Evolutionary conservation across 2,888 invertebrate species (phyloP), one percentile per base, ranked within the genome.

Genomic region (Dioctria linearis): DNA sequence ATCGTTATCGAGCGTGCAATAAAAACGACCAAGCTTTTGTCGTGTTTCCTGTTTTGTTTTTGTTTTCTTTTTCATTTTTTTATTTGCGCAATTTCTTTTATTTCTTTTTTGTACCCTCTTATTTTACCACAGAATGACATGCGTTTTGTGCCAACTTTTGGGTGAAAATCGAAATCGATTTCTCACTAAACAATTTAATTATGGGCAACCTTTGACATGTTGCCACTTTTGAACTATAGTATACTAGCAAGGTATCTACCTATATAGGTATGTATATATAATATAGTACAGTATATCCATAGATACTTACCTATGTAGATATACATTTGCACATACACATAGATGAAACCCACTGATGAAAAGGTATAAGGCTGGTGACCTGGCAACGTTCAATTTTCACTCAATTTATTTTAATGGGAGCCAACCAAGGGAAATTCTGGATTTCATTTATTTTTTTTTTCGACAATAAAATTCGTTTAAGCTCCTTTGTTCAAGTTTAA

Each of bases 1-100:
- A 65, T 57, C 69, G 54, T 63, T 79, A 71, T 79, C 69, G 57
- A 37, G 11, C 69, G 13, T 4, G 4, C 4, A 61, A 25, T 25
- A 61, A 61, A 61, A 5, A 11, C 59, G 39, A 61, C 61, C 39
- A 4, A 1, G 5, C 37, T 25, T 25, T 25, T 11, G n/a, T 6
- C 11, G 6, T 54, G 3, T n/a, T 54, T 8, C 54, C 54, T 5
- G 25, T 25, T 25, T 25, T 9, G 6, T 46, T 54, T 54, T 8
- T 54, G 54, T n/a, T 54, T 8, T n/a, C 3, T 1, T 25, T 25
- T 25, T 25, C 49, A 5, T 46, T 54, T 54, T 54, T 54, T 54
- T 54, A 54, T 54, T 54, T n/a, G 4, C 1, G 4, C 54, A 54
- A 54, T 54, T 54, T 11, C 9, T 54, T 54, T 54, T 54, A 54